Conservation (phyloP, 2,888 invertebrate species). For the Bhutanitis thaidina region DNA sequence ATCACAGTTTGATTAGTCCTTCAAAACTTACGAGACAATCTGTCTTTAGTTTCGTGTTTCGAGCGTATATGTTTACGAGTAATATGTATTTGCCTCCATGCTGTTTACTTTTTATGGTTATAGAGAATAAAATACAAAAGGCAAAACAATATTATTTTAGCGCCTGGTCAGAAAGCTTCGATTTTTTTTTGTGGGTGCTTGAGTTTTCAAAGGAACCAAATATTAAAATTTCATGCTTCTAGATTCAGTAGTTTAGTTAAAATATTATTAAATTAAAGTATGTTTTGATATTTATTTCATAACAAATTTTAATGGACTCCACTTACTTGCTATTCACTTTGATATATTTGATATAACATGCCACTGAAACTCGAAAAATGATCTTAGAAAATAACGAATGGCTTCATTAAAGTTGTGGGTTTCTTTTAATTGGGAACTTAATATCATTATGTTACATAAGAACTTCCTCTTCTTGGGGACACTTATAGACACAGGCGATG, state of each 20-base stretch:
- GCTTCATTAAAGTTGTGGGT: neutral
- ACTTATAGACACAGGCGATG: neutral
- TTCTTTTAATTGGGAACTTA: conserved; percentile 7
- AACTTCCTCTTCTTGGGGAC: neutral
- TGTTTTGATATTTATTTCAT: conserved; percentile 3
- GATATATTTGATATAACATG: conserved; percentile 12
- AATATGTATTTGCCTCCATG: neutral
- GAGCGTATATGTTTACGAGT: conserved; percentile 1
- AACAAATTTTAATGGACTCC: conserved; percentile 15
- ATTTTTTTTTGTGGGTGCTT: no score
- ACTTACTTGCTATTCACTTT: conserved; percentile 8
- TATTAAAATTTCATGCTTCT: no score
- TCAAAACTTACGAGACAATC: conserved; percentile 30
- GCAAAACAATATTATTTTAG: no score
- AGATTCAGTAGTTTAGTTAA: no score
- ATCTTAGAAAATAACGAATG: neutral
- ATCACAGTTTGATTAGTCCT: conserved; percentile 27
- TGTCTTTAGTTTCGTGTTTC: conserved; percentile 19
- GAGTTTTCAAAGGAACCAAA: no score
- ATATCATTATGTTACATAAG: conserved; percentile 8
- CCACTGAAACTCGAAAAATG: neutral
- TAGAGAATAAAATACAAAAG: no score
- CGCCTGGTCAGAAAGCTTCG: no score
- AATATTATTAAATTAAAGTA: no score
- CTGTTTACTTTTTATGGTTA: neutral